phyloP scores from a whole-genome alignment of 2,888 invertebrate genomes.

The Steinernema scapterisci region DNA sequence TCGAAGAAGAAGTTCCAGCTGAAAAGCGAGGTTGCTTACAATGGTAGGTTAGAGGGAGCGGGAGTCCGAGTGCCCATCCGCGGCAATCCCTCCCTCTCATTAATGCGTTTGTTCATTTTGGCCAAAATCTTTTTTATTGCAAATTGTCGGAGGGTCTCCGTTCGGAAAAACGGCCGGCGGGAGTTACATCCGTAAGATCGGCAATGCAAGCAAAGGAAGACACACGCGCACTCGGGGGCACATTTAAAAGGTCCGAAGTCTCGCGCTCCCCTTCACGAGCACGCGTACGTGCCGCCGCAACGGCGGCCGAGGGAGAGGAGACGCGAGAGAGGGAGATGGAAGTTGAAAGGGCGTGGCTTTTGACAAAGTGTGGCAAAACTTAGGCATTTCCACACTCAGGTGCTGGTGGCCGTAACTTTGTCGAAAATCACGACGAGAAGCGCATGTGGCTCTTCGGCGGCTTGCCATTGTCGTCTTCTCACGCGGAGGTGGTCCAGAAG shows the following conservation, averaged over 20 bases:
- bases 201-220: neutral
- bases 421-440: constrained; percentile 23
- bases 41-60: constrained; percentile 10
- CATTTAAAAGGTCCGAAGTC: neutral
- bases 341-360: constrained; percentile 33
- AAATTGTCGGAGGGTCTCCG: constrained; percentile 28
- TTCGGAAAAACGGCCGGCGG: neutral
- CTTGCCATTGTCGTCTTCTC: neutral
- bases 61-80: neutral
- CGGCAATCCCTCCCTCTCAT: neutral
- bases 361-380: constrained; percentile 33
- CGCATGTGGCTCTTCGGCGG: constrained; percentile 15
- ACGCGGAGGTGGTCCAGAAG: constrained; percentile 14
- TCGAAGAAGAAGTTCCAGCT: neutral
- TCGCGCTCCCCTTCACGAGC: neutral
- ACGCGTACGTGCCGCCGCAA: neutral
- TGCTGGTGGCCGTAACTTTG: constrained; percentile 31
- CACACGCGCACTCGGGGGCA: constrained; percentile 11
- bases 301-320: too few relatives aligned
- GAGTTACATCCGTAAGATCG: constrained; percentile 29
- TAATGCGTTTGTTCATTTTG: constrained; percentile 27
- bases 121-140: constrained; percentile 28
- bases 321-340: constrained; percentile 1
- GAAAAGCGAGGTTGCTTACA: neutral
- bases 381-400: constrained; percentile 32